A percentile compares a stretch with the other conserved stretches of the same genome.
phyloP scores from a whole-genome alignment of 2,888 invertebrate genomes.

The Heliconius cydno region DNA sequence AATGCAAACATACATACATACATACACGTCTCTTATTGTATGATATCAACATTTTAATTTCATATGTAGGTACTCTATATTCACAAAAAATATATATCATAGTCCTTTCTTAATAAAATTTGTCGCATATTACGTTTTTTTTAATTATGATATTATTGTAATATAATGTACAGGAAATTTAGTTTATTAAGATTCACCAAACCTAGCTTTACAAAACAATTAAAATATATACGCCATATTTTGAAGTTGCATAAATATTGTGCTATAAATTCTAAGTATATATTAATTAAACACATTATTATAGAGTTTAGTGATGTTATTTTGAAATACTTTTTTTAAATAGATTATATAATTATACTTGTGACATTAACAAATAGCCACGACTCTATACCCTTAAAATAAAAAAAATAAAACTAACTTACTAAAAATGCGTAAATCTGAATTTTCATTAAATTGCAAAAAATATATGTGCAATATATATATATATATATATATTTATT shows the following conservation, averaged over 20 bases:
- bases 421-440: conserved; percentile 12
- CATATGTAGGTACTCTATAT: neutral
- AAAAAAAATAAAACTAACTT: neutral
- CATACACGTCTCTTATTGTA: neutral
- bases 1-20: conserved; percentile 9
- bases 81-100: neutral
- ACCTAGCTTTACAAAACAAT: neutral
- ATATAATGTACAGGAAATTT: neutral
- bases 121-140: neutral
- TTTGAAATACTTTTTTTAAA: neutral
- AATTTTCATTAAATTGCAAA: neutral
- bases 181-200: neutral
- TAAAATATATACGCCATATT: neutral
- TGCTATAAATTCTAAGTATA: neutral
- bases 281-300: neutral
- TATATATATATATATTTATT: neutral
- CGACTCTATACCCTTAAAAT: conserved; percentile 13
- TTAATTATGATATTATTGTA: neutral
- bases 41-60: neutral
- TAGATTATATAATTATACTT: neutral
- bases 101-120: conserved; percentile 1
- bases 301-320: neutral
- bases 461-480: neutral
- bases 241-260: neutral
- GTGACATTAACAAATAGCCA: neutral